Evolutionary conservation across 2,113 vertebrate genomes (phyloP).

Genomic region (Dolichallabes microphthalmus): DNA sequence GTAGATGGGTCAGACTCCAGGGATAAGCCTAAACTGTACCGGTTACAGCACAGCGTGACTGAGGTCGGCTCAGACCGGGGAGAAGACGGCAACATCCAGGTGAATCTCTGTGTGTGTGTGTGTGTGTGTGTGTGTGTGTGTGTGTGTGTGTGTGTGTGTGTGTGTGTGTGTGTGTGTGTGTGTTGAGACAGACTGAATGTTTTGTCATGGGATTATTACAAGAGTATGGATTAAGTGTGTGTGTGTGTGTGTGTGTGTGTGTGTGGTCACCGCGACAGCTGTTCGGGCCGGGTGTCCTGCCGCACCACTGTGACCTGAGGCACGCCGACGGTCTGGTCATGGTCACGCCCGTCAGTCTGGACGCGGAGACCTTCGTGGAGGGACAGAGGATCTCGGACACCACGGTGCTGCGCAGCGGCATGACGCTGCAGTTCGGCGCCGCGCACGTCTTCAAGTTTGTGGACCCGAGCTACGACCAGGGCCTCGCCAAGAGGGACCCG

Average conservation of each 20-base stretch:
- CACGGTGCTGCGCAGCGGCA: constrained; percentile 88
- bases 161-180: neutral
- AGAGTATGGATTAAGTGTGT: neutral
- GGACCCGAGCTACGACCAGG: constrained; percentile 92
- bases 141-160: neutral
- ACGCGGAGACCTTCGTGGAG: constrained; percentile 91
- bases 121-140: neutral
- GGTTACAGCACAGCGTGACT: constrained; percentile 92
- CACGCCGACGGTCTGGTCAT: constrained; percentile 96
- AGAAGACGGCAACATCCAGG: constrained; percentile 94
- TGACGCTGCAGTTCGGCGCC: constrained; percentile 90
- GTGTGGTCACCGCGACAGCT: constrained; percentile 67
- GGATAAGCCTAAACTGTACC: constrained; percentile 97
- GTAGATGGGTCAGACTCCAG: constrained; percentile 95
- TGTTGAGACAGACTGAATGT: too few species aligned
- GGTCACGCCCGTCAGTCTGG: constrained; percentile 85
- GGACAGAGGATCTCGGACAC: constrained; percentile 89
- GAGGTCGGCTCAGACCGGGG: constrained; percentile 94
- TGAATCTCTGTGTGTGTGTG: constrained; percentile 50
- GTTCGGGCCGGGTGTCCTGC: constrained; percentile 90
- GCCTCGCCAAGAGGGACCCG: constrained; percentile 80
- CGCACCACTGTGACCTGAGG: constrained; percentile 95
- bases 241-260: neutral
- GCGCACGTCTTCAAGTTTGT: constrained; percentile 96
- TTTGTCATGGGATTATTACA: neutral